Evolutionary conservation across 2,888 invertebrate species (phyloP).

Genomic region (Nudaria mundana): DNA sequence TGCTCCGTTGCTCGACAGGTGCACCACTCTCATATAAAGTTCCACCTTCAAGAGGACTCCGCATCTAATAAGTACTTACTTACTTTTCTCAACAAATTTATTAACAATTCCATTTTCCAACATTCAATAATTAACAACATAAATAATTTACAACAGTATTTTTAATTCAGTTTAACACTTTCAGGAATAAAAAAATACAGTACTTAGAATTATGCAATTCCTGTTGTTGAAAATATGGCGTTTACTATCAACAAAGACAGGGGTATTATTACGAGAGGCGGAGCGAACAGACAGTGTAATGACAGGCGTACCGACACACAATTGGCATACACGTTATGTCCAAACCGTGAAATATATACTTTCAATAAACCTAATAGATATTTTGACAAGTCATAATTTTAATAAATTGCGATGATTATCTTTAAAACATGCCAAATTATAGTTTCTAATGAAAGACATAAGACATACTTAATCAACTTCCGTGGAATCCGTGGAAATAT

Average conservation of each 20-base stretch:
- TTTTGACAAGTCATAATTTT: conserved; percentile 25
- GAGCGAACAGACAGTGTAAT: conserved; percentile 35
- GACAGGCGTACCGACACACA: conserved; percentile 19
- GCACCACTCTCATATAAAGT: no score
- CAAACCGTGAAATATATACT: conserved; percentile 28
- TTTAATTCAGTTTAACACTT: no score
- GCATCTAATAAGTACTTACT: no score
- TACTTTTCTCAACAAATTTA: no score
- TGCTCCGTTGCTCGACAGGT: no score
- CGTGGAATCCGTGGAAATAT: conserved; percentile 21
- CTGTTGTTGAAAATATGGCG: conserved; percentile 33
- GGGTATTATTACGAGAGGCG: conserved; percentile 33
- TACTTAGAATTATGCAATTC: no score
- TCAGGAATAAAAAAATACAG: no score
- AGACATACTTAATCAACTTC: conserved; percentile 18
- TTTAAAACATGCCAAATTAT: conserved; percentile 15
- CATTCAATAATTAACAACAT: no score
- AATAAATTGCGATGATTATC: conserved; percentile 21
- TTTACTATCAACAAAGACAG: conserved; percentile 24
- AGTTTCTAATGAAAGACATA: conserved; percentile 21
- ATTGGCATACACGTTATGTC: conserved; percentile 37
- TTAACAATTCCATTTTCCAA: no score
- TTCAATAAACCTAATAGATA: conserved; percentile 28
- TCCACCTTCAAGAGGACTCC: no score
- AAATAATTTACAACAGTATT: no score